phyloP scores from a whole-genome alignment of 2,113 vertebrate species.

The Oncorhynchus gorbuscha region DNA sequence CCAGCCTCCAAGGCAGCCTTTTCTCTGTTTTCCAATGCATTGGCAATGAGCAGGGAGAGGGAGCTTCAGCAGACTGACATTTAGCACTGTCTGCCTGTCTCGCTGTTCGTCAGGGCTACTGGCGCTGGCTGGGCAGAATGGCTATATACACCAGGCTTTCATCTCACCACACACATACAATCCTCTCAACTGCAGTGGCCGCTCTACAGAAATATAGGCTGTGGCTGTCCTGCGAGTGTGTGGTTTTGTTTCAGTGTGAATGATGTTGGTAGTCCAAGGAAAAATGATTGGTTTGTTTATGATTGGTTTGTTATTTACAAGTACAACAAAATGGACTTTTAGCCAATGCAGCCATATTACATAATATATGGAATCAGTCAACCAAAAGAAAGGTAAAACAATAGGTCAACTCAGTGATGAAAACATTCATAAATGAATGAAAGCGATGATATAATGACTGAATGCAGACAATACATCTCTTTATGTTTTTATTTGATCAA shows the following conservation, averaged over 20 bases:
- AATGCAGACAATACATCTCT: neutral
- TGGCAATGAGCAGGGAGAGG: neutral
- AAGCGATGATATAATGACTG: neutral
- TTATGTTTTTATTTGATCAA: neutral
- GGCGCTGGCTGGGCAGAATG: neutral
- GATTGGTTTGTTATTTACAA: neutral
- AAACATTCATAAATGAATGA: neutral
- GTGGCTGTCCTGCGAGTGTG: neutral
- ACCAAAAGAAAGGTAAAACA: neutral
- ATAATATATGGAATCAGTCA: neutral
- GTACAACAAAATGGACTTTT: neutral
- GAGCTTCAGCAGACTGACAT: neutral
- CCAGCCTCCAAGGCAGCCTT: neutral
- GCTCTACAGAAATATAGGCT: neutral
- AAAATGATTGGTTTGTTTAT: neutral
- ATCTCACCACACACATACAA: neutral
- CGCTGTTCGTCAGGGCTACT: neutral
- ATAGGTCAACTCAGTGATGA: neutral
- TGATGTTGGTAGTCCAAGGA: neutral
- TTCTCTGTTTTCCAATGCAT: slow-evolving; percentile 4
- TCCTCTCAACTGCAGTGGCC: neutral
- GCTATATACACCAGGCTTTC: neutral
- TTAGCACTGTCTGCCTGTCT: slow-evolving; percentile 3
- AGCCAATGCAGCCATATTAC: neutral
- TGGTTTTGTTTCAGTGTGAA: neutral